Conservation (phyloP, 2,888 invertebrate species). For the Gymnocheta viridis region DNA sequence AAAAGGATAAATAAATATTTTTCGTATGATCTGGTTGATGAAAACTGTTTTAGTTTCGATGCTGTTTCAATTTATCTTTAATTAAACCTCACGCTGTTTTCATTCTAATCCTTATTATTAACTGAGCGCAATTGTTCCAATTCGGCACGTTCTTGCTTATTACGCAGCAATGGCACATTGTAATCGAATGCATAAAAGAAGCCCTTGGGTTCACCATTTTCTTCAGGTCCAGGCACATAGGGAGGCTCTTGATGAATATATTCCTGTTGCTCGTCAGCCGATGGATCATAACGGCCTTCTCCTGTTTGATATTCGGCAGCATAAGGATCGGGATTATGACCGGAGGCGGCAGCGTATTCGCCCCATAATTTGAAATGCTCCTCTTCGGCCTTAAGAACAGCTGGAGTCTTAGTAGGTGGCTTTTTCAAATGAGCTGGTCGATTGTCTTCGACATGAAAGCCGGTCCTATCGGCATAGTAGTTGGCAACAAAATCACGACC, state of each 20-base stretch:
- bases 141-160: conserved; percentile 79
- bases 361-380: conserved; percentile 87
- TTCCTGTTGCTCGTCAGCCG: conserved; percentile 76
- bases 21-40: conserved; percentile 28
- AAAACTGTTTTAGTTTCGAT: background rate
- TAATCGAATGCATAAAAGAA: conserved; percentile 89
- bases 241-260: conserved; percentile 79
- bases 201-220: conserved; percentile 85
- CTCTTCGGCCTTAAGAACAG: conserved; percentile 87
- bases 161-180: conserved; percentile 83
- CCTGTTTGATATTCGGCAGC: conserved; percentile 78
- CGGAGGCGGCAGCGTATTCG: conserved; percentile 84
- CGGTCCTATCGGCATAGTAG: conserved; percentile 89
- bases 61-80: background rate
- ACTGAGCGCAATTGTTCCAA: conserved; percentile 77
- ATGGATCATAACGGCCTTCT: conserved; percentile 77
- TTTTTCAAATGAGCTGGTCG: conserved; percentile 85
- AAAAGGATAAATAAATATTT: conserved; percentile 52
- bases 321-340: conserved; percentile 82
- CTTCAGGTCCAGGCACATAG: conserved; percentile 82
- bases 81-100: background rate
- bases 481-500: conserved; percentile 82
- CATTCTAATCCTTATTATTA: conserved; percentile 77
- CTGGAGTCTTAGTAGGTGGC: conserved; percentile 87
- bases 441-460: conserved; percentile 91